Evolutionary conservation across 2,113 vertebrate species (phyloP), one percentile per base, ranked within the genome.

Genomic region (Gnathonemus longibarbis): DNA sequence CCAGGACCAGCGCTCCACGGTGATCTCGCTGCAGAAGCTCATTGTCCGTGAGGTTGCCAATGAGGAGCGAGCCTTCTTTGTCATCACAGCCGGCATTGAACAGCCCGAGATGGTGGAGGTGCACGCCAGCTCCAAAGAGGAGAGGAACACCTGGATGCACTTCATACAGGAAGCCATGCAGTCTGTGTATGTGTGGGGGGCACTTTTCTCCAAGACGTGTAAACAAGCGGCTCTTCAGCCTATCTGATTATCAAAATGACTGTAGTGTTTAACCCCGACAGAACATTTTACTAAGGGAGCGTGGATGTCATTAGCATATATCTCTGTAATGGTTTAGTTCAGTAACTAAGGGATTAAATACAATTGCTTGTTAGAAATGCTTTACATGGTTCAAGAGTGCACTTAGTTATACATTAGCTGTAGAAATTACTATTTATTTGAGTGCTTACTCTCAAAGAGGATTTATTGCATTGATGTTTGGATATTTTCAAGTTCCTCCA

Each of bases 21-120:
- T 99, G 87, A 97, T 99, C 93, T 98, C 98, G 1, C 91, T 99
- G 88, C 98, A 98, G 94, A 99, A 97, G 91, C 8, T 99, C 87
- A 98, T 99, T 0, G 97, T 99, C 7, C 94, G 98, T 83, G 97
- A 99, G 92, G 97, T 98, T n/a, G 98, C 98, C 0, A 98, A 98
- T 0, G 97, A 98, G 90, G 98, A 98, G 91, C 97, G 97, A 91
- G 98, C 95, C 3, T 93, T 99, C 27, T 99, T 99, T 90, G 95
- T 99, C 31, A 99, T 99, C 95, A 98, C 97, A 5, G 97, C 97
- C 52, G 97, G 96, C 10, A 94, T 93, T 2, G 95, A 96, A 74
- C 95, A 94, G 77, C 98, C 98, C 0, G 98, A 99, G 94, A 98
- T 99, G 97, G 97, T 98, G 89, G 97, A 99, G 87, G 97, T 98